Conservation (phyloP, 2,888 invertebrate species). For the Spisula subtruncata region DNA sequence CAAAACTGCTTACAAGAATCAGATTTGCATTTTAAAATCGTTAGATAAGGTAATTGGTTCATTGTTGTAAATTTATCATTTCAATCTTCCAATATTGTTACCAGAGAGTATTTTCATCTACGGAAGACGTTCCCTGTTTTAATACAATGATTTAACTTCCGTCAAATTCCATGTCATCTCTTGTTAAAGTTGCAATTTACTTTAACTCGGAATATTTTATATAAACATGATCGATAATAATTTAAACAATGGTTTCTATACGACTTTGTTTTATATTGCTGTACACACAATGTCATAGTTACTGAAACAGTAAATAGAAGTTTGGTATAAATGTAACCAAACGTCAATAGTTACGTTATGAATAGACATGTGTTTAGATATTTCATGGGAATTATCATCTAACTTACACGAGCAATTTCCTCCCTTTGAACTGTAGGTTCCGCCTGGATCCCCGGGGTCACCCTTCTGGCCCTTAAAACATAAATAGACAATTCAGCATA, state of each 20-base stretch:
- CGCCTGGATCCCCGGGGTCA: too few relatives aligned
- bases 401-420: conserved; percentile 63
- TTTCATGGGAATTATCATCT: not conserved
- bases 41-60: conserved; percentile 6
- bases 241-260: not conserved
- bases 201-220: not conserved
- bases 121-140: conserved; percentile 7
- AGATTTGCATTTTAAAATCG: conserved; percentile 20
- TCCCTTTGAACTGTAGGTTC: too few relatives aligned
- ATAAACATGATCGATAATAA: not conserved
- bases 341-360: not conserved
- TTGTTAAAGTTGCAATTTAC: not conserved
- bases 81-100: not conserved
- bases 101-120: not conserved
- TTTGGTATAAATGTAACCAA: too few relatives aligned
- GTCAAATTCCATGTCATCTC: not conserved
- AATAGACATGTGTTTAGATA: not conserved
- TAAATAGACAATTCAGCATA: too few relatives aligned
- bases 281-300: too few relatives aligned
- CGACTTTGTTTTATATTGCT: too few relatives aligned
- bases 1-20: conserved; percentile 23
- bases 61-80: conserved; percentile 27
- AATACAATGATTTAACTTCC: not conserved
- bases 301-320: too few relatives aligned
- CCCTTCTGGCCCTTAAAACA: too few relatives aligned